Evolutionary conservation across 2,797 vertebrate genomes (phyloP), one percentile per base, ranked within the genome.

Genomic region (Fratercula arctica): DNA sequence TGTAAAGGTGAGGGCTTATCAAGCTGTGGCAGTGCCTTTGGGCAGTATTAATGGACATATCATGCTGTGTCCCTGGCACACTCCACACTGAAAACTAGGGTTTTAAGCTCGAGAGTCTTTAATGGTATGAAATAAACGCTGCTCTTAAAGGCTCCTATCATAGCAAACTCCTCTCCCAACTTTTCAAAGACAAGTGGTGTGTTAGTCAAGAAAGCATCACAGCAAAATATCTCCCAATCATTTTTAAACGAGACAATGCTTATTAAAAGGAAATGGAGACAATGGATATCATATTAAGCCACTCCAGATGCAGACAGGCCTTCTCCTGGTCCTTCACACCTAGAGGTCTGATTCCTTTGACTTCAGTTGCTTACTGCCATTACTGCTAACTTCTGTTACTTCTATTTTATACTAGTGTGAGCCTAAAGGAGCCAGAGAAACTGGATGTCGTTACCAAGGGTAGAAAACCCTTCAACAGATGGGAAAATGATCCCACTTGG

Each of bases 401-500:
- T 93, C 89, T 91, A 8, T 84, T 95, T 96, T 76, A 54, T 84
- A 67, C 60, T 90, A 76, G 41, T 70, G 67, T 43, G 59, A 95
- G 85, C 67, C 85, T 90, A 86, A 92, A 89, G 87, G 75, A 97
- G 70, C 45, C 92, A 95, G 66, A 96, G 57, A 96, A 92, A 73
- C 80, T 68, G 89, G 82, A 76, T 90, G 92, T 87, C 80, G 33
- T 97, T 95, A 96, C 93, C 45, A 92, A 92, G 82, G 87, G 89
- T 79, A 95, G 83, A 95, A 94, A 95, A 29, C 85, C 89, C 84
- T 97, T 80, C 89, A 92, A 75, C 95, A 97, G 95, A 96, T 95
- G 92, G 94, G 81, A 92, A 96, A 96, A 95, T 93, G 35, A 96
- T 96, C 89, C 90, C 67, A 73, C 77, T 96, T 97, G 96, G 96